Evolutionary conservation across 2,113 vertebrate species (phyloP), one percentile per base, ranked within the genome.

Genomic region (Syngnathoides biaculeatus): DNA sequence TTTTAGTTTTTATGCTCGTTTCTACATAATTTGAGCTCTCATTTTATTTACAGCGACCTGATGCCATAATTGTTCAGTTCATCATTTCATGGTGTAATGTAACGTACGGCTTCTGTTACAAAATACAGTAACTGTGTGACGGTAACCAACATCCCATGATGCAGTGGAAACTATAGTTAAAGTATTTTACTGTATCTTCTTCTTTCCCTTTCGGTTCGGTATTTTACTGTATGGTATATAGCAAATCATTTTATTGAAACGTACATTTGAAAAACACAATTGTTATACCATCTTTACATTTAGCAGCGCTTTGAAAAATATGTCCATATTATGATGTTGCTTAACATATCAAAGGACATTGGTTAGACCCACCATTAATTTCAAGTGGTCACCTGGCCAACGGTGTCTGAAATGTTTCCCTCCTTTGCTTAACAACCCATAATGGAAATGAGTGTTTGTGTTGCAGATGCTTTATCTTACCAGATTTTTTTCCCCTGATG

Each of bases 281-380:
- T 17, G 9, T 40, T 6, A 17, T 43, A 6, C 43, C 12, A 43
- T 15, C 20, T 43, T 22, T 42, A 40, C 60, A 62, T 24, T 22
- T 26, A 27, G 56, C 19, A 65, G 35, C 53, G 58, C 69, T 80
- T 75, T 84, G 73, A 84, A 77, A 79, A 5, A 53, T 77, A 50
- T 65, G 69, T 56, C 57, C 71, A 15, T 68, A 48, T 47, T 76
- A 67, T 73, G 76, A 40, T 38, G 22, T 81, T 88, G 73, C 59
- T 92, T 92, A 90, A 57, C 90, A 93, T 89, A 88, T 92, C 88
- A 92, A 92, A 92, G 85, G 75, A 43, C 58, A 65, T 74, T 89
- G 64, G 88, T 86, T 79, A 68, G 75, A 78, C 48, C 64, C 69
- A 48, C 78, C 76, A 80, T 90, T 86, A 57, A 77, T 87, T 83